Percentiles rank a stretch among this genome's conserved stretches.
These are phyloP conservation scores for Scaptomyza montana DNA, from an alignment of 1,140 invertebrate genomes.

Conservation along the genomic window DNA sequence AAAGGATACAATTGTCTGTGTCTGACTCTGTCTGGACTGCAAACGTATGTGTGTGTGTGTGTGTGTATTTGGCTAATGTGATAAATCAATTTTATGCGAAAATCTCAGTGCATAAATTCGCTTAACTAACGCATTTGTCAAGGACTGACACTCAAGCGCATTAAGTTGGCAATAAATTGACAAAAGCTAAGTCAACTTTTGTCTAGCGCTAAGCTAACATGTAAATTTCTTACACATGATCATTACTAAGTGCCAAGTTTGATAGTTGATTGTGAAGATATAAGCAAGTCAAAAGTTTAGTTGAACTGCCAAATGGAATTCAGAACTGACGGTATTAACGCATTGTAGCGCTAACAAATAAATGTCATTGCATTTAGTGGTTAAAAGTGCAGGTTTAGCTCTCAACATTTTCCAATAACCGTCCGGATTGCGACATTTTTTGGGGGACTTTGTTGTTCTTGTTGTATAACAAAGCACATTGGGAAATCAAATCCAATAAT, in stretches of 20 bases:
- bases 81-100: constrained; percentile 81
- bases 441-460: constrained; percentile 6
- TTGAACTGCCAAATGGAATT: constrained; percentile 12
- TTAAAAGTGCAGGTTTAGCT: constrained; percentile 12
- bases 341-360: constrained; percentile 3
- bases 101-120: constrained; percentile 80
- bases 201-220: neutral
- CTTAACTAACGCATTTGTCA: constrained; percentile 80
- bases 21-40: neutral
- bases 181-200: constrained; percentile 14
- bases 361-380: constrained; percentile 12
- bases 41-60: neutral
- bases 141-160: constrained; percentile 16
- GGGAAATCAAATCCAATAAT: constrained; percentile 63
- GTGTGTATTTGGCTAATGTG: constrained; percentile 67
- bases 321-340: constrained; percentile 30
- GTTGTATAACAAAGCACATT: constrained; percentile 47
- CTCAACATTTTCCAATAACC: constrained; percentile 28
- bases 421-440: constrained; percentile 36
- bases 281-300: neutral
- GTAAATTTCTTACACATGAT: constrained; percentile 1
- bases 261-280: neutral
- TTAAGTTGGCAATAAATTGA: constrained; percentile 37
- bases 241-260: neutral
- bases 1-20: constrained; percentile 47